Percentiles rank a stretch among this genome's conserved stretches.
phyloP scores from a whole-genome alignment of 2,888 invertebrate species.

The Stratiomys singularior region DNA sequence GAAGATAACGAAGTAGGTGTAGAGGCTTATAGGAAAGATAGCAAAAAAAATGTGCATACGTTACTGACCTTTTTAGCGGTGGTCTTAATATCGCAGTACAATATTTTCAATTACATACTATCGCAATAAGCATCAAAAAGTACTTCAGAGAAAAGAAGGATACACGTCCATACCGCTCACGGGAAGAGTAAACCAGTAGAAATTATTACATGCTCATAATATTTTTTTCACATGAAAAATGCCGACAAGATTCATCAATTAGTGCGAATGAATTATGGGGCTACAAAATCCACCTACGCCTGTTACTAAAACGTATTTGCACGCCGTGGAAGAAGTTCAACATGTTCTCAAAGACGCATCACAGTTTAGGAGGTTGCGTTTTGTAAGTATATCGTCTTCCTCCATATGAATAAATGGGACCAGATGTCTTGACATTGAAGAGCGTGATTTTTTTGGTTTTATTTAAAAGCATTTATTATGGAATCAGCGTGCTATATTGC shows the following conservation, averaged over 20 bases:
- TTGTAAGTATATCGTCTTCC: background rate
- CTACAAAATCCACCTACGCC: slow-evolving; percentile 25
- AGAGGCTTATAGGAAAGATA: background rate
- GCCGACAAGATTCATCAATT: slow-evolving; percentile 36
- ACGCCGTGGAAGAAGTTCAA: too few relatives aligned
- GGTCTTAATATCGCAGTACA: too few relatives aligned
- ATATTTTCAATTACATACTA: too few relatives aligned
- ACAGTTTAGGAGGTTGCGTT: background rate
- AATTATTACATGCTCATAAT: background rate
- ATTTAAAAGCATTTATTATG: background rate
- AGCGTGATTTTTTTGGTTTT: background rate
- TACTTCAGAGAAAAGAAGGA: too few relatives aligned
- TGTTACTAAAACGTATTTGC: background rate
- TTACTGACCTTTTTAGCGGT: too few relatives aligned
- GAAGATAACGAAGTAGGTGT: background rate
- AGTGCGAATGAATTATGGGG: slow-evolving; percentile 27
- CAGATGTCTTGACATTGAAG: slow-evolving; percentile 26
- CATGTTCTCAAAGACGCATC: too few relatives aligned
- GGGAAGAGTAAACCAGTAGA: too few relatives aligned
- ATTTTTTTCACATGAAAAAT: slow-evolving; percentile 32
- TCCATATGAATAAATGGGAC: slow-evolving; percentile 11
- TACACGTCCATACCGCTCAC: too few relatives aligned
- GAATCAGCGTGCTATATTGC: slow-evolving; percentile 4
- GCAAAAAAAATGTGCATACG: too few relatives aligned
- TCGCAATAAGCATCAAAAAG: too few relatives aligned